Conservation (phyloP, 37 sponge, comb jelly and placozoan species). For the Geodia barretti region DNA sequence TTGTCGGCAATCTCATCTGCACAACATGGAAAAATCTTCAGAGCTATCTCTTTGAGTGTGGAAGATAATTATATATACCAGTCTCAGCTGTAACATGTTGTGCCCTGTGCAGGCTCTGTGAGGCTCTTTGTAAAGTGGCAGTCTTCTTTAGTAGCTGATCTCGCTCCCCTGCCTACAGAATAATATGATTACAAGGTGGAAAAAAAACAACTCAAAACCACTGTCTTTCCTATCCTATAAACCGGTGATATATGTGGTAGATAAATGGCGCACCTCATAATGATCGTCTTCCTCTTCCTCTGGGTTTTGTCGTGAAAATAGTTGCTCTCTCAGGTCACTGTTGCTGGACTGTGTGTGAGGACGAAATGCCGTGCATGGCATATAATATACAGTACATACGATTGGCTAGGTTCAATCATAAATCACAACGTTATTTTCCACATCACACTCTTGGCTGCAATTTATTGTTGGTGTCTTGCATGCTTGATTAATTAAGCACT, state of each 20-base stretch:
- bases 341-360: not conserved
- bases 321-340: slow-evolving; percentile 9
- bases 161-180: slow-evolving; percentile 3
- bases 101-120: slow-evolving; percentile 52
- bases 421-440: not conserved
- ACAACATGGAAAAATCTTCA: not conserved
- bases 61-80: slow-evolving; percentile 17
- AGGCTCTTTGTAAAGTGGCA: slow-evolving; percentile 43
- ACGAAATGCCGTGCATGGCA: not conserved
- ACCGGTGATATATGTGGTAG: too few species aligned
- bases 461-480: too few species aligned
- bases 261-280: not conserved
- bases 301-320: slow-evolving; percentile 9
- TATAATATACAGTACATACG: not conserved
- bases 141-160: slow-evolving; percentile 57
- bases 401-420: not conserved
- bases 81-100: slow-evolving; percentile 67
- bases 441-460: not conserved
- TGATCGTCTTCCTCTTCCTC: not conserved
- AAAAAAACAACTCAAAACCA: too few species aligned
- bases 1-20: slow-evolving; percentile 56
- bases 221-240: not conserved
- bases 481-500: too few species aligned
- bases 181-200: too few species aligned
- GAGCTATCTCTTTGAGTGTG: not conserved